Conservation (phyloP, 2,797 vertebrate species). For the Lacerta bilineata region DNA sequence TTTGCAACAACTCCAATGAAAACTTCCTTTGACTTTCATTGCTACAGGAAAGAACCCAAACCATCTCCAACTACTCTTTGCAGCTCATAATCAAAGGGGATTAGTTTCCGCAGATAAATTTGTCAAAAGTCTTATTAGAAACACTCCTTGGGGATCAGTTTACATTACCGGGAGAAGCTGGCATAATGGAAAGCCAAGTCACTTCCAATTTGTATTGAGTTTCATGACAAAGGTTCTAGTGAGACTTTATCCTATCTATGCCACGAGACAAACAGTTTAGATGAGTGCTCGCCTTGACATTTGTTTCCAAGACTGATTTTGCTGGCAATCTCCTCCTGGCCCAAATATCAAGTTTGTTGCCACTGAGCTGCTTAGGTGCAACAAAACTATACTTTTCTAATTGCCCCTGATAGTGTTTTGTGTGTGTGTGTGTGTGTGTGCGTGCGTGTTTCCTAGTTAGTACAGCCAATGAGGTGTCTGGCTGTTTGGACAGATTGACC, state of each 20-base stretch:
- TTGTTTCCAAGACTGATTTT: constrained; percentile 62
- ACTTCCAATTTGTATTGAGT: constrained; percentile 73
- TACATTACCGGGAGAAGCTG: constrained; percentile 62
- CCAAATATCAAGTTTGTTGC: neutral
- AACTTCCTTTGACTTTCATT: constrained; percentile 26
- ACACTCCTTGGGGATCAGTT: constrained; percentile 69
- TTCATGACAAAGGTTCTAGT: constrained; percentile 69
- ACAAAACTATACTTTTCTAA: neutral
- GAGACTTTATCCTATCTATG: constrained; percentile 71
- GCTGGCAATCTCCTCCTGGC: constrained; percentile 57
- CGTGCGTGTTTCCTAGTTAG: too few species aligned
- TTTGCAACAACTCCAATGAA: neutral
- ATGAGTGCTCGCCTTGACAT: constrained; percentile 43
- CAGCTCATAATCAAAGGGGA: constrained; percentile 62
- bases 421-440: too few species aligned
- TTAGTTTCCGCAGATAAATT: constrained; percentile 63
- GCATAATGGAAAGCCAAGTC: constrained; percentile 74
- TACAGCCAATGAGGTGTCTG: neutral
- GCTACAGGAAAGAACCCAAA: constrained; percentile 14
- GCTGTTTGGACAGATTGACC: neutral
- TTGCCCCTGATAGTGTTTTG: too few species aligned
- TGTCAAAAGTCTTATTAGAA: constrained; percentile 65
- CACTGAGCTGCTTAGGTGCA: neutral
- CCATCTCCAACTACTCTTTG: constrained; percentile 51
- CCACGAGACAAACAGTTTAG: constrained; percentile 67